Evolutionary conservation across 1,140 invertebrate species (phyloP).

Genomic region (Apocrypta bakeri): DNA sequence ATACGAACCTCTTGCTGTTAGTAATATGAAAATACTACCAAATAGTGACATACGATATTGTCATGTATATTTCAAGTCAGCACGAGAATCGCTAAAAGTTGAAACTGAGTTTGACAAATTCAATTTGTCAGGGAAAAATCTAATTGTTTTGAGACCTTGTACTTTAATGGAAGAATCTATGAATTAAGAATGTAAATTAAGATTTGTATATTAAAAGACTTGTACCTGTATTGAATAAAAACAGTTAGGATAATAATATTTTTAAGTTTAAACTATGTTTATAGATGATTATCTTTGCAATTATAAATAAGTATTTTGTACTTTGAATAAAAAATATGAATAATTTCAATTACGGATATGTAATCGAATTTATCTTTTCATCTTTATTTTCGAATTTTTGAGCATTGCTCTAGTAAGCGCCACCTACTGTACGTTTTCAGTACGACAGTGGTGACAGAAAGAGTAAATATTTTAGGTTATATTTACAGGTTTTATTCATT

Average conservation of each 20-base stretch:
- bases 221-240: too few relatives aligned
- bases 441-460: neutral
- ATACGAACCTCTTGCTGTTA: slow-evolving; percentile 61
- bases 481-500: slow-evolving; percentile 42
- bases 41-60: slow-evolving; percentile 59
- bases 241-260: too few relatives aligned
- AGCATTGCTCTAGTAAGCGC: neutral
- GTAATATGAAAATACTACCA: slow-evolving; percentile 50
- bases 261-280: neutral
- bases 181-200: neutral
- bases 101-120: slow-evolving; percentile 61
- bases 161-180: slow-evolving; percentile 40
- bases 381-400: neutral
- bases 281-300: too few relatives aligned
- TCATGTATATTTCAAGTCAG: slow-evolving; percentile 62
- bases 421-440: neutral
- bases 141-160: slow-evolving; percentile 58
- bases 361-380: neutral
- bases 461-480: slow-evolving; percentile 20
- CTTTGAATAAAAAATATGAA: too few relatives aligned
- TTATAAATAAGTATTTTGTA: too few relatives aligned
- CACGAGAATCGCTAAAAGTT: slow-evolving; percentile 49
- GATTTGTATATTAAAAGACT: neutral
- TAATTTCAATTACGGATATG: too few relatives aligned
- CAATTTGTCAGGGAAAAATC: slow-evolving; percentile 43